phyloP scores from a whole-genome alignment of 2,888 invertebrate genomes.

The Sympetrum striolatum region DNA sequence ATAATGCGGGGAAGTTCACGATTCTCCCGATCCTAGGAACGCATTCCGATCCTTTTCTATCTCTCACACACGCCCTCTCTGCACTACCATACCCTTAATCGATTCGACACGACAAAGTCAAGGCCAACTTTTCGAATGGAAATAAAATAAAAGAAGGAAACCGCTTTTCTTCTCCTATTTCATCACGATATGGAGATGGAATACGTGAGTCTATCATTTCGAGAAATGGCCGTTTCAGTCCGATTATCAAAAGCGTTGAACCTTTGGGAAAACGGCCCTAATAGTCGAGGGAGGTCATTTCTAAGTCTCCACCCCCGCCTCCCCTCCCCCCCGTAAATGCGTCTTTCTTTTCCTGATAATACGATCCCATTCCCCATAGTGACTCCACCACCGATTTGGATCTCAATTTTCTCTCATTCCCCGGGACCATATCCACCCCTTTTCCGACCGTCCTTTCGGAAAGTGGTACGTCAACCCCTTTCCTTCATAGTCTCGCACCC shows the following conservation, averaged over 20 bases:
- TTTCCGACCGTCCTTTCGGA: background rate
- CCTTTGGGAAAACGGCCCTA: constrained; percentile 2
- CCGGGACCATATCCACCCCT: background rate
- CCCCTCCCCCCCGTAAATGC: background rate
- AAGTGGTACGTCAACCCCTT: background rate
- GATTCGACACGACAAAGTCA: constrained; percentile 35
- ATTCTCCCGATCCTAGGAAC: background rate
- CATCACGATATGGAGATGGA: constrained; percentile 35
- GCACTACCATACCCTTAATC: background rate
- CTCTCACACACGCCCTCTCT: background rate
- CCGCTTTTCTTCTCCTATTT: constrained; percentile 28
- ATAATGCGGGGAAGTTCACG: background rate
- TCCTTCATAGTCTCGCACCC: background rate
- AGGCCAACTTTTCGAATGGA: background rate
- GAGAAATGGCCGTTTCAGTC: constrained; percentile 19
- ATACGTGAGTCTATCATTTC: constrained; percentile 33
- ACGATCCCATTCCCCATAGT: constrained; percentile 17
- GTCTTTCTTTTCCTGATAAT: background rate
- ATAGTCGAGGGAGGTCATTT: background rate
- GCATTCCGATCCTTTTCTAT: background rate
- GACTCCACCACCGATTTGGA: background rate
- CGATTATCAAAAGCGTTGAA: constrained; percentile 41
- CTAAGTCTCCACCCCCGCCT: background rate
- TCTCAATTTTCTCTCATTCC: constrained; percentile 21
- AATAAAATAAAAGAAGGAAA: background rate